Percentiles rank a stretch among this genome's conserved stretches.
These are phyloP conservation scores for Microcebus tavaratra DNA, from an alignment of 2,113 vertebrate genomes.

Conservation along the genomic window DNA sequence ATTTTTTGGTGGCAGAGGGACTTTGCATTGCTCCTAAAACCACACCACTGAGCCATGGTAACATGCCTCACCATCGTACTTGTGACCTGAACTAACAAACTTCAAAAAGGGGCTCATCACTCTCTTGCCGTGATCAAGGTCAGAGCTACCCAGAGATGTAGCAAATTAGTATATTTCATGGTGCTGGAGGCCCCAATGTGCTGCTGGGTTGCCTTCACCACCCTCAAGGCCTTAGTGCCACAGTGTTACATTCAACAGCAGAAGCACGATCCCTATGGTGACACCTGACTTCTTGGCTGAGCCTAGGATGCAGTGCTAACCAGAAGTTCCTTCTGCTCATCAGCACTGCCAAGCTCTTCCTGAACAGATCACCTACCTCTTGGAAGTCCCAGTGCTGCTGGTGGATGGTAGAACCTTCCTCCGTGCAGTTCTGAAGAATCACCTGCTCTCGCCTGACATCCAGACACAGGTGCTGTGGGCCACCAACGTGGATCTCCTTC, in stretches of 20 bases:
- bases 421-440: conserved; percentile 86
- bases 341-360: neutral
- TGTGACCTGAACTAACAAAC: neutral
- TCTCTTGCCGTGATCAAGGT: neutral
- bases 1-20: neutral
- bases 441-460: conserved; percentile 84
- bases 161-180: neutral
- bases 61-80: neutral
- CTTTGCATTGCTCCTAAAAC: neutral
- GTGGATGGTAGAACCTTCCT: conserved; percentile 65
- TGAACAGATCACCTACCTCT: conserved; percentile 81
- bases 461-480: conserved; percentile 84
- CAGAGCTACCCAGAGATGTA: neutral
- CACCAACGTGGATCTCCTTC: conserved; percentile 86
- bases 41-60: neutral
- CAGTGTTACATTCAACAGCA: neutral
- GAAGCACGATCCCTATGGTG: neutral
- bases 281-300: neutral
- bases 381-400: conserved; percentile 88
- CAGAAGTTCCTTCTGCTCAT: neutral
- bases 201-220: neutral
- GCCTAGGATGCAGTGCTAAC: neutral
- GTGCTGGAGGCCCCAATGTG: neutral
- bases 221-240: neutral
- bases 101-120: neutral